Evolutionary conservation across 2,888 invertebrate species (phyloP).

Genomic region (Melipona bicolor): DNA sequence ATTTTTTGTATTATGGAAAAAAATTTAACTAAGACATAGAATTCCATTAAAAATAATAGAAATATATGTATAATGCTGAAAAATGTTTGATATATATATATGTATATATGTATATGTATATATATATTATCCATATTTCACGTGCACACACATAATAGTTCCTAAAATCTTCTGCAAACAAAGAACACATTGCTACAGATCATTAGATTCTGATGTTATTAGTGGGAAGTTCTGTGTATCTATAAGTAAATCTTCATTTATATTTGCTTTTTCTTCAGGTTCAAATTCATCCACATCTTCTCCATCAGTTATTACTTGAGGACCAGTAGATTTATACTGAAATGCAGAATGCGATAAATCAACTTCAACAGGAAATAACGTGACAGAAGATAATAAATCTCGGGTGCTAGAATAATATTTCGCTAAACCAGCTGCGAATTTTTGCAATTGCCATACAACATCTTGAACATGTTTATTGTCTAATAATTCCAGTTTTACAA

Average conservation of each 20-base stretch:
- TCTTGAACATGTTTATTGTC: constrained; percentile 99
- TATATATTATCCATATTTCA: not conserved
- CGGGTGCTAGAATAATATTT: constrained; percentile 91
- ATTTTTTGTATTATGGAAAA: constrained; percentile 9
- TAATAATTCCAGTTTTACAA: constrained; percentile 98
- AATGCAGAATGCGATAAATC: constrained; percentile 97
- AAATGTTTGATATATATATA: not conserved
- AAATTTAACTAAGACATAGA: constrained; percentile 7
- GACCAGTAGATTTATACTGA: constrained; percentile 90
- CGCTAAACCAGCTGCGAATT: constrained; percentile 93
- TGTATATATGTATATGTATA: not conserved
- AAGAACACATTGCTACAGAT: constrained; percentile 54
- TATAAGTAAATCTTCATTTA: constrained; percentile 64
- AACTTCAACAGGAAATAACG: constrained; percentile 97
- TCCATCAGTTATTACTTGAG: constrained; percentile 74
- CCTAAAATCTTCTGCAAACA: constrained; percentile 2
- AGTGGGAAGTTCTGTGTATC: constrained; percentile 63
- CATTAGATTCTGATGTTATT: constrained; percentile 52
- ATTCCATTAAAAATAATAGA: constrained; percentile 6
- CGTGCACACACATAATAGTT: not conserved
- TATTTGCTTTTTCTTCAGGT: constrained; percentile 50
- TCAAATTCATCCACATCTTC: constrained; percentile 71
- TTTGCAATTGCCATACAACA: constrained; percentile 93
- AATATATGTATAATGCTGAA: not conserved
- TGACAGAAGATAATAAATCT: constrained; percentile 90